These are phyloP conservation scores for Mesorhabditis belari DNA, from an alignment of 2,888 invertebrate species.

Conservation along the genomic window DNA sequence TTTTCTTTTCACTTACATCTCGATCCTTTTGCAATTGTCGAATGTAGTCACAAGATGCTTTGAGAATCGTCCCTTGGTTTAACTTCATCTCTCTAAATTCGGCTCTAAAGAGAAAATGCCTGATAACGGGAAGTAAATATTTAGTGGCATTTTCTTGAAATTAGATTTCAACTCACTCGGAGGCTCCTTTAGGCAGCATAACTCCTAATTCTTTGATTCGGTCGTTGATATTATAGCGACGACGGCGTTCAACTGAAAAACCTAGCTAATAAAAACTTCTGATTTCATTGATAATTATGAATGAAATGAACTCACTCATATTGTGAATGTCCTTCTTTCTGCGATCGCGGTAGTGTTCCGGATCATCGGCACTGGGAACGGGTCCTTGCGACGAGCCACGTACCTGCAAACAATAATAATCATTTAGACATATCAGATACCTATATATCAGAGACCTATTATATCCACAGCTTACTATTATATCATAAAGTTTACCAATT, in stretches of 20 bases:
- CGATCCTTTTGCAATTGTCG: conserved; percentile 70
- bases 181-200: conserved; percentile 75
- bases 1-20: conserved; percentile 62
- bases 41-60: conserved; percentile 94
- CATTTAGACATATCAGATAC: neutral
- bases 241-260: conserved; percentile 54
- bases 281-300: conserved; percentile 3
- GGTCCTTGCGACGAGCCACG: conserved; percentile 6
- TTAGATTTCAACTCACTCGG: conserved; percentile 39
- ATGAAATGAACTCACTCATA: conserved; percentile 43
- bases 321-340: conserved; percentile 54
- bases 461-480: no score
- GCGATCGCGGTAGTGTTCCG: conserved; percentile 48
- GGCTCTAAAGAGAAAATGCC: conserved; percentile 1
- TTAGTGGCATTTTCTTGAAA: neutral
- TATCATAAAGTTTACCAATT: conserved; percentile 29
- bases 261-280: no score
- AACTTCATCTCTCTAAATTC: conserved; percentile 56
- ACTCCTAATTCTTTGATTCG: conserved; percentile 92
- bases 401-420: neutral
- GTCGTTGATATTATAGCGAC: conserved; percentile 95
- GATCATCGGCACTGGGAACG: conserved; percentile 18
- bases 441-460: no score
- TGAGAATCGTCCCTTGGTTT: conserved; percentile 80
- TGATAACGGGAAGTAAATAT: neutral